A percentile compares a stretch with the other conserved stretches of the same genome.
phyloP scores from a whole-genome alignment of 2,113 vertebrate species.

The Anser brachyrhynchus region DNA sequence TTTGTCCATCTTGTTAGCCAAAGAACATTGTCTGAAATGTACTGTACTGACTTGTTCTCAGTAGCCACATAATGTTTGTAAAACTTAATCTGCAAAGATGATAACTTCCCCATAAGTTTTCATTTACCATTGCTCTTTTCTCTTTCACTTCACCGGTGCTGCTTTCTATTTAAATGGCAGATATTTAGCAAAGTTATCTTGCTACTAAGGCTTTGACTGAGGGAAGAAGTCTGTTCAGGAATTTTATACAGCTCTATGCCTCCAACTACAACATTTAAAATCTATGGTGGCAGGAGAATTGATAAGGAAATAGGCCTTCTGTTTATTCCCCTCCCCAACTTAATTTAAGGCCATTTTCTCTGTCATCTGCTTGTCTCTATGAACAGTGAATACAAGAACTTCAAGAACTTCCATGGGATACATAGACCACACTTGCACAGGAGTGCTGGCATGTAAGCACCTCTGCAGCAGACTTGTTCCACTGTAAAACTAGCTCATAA shows the following conservation, averaged over 20 bases:
- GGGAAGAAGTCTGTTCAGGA: neutral
- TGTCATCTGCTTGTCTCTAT: neutral
- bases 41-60: neutral
- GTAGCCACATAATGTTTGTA: neutral
- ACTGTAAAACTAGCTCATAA: neutral
- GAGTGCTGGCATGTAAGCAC: neutral
- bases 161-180: neutral
- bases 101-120: neutral
- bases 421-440: neutral
- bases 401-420: neutral
- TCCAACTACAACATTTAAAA: neutral
- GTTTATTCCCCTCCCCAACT: neutral
- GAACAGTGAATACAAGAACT: neutral
- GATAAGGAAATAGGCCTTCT: neutral
- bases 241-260: neutral
- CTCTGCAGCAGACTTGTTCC: neutral
- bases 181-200: neutral
- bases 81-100: neutral
- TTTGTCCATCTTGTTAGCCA: neutral
- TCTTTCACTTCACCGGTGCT: neutral
- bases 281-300: neutral
- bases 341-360: neutral
- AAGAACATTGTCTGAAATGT: neutral
- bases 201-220: neutral
- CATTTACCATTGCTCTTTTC: neutral